These are phyloP conservation scores for Serripes groenlandicus DNA, from an alignment of 2,888 invertebrate species.

Conservation along the genomic window DNA sequence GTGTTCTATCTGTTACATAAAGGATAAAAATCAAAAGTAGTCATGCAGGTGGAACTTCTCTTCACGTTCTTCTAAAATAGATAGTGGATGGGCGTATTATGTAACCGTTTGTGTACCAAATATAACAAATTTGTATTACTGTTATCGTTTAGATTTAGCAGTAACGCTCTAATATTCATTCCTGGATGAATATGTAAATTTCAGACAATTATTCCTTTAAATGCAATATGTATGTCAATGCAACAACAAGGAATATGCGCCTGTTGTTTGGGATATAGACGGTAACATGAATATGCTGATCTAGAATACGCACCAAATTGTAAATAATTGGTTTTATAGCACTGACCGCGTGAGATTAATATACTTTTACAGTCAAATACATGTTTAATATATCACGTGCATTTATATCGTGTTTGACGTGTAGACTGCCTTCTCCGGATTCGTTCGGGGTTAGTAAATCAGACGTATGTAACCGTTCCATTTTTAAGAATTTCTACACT, in stretches of 20 bases:
- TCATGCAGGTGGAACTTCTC: too few species aligned
- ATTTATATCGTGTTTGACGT: background rate
- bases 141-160: too few species aligned
- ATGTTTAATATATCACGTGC: background rate
- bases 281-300: background rate
- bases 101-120: too few species aligned
- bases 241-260: background rate
- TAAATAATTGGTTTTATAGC: conserved; percentile 9
- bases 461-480: background rate
- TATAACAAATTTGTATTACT: too few species aligned
- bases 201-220: background rate
- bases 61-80: too few species aligned
- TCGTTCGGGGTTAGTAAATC: background rate
- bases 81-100: too few species aligned
- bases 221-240: background rate
- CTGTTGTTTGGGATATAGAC: background rate
- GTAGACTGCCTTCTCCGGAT: background rate
- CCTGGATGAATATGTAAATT: too few species aligned
- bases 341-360: conserved; percentile 20
- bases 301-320: background rate
- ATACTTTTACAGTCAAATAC: background rate
- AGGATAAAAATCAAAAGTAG: too few species aligned
- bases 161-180: too few species aligned
- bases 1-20: too few species aligned
- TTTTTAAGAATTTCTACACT: background rate